These are phyloP conservation scores for Himalopsyche japonica DNA, from an alignment of 2,888 invertebrate genomes.

Conservation along the genomic window DNA sequence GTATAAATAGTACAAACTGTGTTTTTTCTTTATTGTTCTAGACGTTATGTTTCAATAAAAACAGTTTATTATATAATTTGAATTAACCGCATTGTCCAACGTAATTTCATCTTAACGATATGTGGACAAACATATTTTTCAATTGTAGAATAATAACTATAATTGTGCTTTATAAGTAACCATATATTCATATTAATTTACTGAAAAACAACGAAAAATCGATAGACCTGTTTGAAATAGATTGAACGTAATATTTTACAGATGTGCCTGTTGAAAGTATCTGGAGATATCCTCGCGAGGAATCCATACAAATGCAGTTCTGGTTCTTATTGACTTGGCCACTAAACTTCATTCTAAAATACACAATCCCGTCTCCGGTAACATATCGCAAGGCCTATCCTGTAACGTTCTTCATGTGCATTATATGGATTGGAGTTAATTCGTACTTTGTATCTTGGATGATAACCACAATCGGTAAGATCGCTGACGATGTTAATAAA, in stretches of 20 bases:
- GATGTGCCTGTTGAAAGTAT: conserved; percentile 47
- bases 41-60: too few species aligned
- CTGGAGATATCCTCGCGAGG: conserved; percentile 53
- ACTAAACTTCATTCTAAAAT: conserved; percentile 64
- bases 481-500: not conserved
- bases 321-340: conserved; percentile 79
- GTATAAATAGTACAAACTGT: too few species aligned
- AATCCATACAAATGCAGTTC: conserved; percentile 47
- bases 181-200: too few species aligned
- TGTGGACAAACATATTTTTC: too few species aligned
- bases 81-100: too few species aligned
- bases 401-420: conserved; percentile 81
- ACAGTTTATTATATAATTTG: too few species aligned
- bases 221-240: too few species aligned
- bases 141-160: too few species aligned
- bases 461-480: conserved; percentile 80
- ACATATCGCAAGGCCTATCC: conserved; percentile 68
- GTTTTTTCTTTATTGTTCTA: too few species aligned
- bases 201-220: too few species aligned
- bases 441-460: conserved; percentile 93
- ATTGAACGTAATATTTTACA: not conserved
- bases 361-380: conserved; percentile 73
- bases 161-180: too few species aligned
- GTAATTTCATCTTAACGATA: too few species aligned
- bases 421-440: conserved; percentile 81